These are phyloP conservation scores for Apostichopus japonicus DNA, from an alignment of 35 echinoderm and acorn worm species.

Conservation along the genomic window DNA sequence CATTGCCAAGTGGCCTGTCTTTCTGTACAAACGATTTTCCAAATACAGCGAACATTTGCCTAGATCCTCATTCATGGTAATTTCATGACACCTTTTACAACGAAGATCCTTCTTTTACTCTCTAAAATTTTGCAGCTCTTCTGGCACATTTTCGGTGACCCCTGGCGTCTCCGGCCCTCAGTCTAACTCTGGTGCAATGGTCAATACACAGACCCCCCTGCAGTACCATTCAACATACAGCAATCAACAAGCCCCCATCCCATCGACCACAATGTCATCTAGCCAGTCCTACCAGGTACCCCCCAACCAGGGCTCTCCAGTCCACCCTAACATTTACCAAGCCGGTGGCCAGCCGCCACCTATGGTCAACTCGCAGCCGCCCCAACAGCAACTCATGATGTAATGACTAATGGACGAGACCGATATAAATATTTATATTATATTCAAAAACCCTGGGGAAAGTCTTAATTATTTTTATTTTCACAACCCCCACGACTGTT, in stretches of 20 bases:
- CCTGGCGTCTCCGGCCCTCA: neutral
- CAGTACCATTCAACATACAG: conserved; percentile 62
- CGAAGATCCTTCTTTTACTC: no score
- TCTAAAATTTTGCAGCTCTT: neutral
- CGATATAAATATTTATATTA: neutral
- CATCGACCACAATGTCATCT: neutral
- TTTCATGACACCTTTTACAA: no score
- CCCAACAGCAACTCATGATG: conserved; percentile 63
- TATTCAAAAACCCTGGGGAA: neutral
- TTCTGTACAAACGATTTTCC: no score
- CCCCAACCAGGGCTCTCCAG: conserved; percentile 56
- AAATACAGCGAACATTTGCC: neutral
- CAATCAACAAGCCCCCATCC: conserved; percentile 37
- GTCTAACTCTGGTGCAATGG: conserved; percentile 33
- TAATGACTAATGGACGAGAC: conserved; percentile 9
- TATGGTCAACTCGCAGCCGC: conserved; percentile 19
- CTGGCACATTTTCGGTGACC: neutral
- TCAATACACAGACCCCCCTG: conserved; percentile 56
- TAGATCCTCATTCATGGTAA: no score
- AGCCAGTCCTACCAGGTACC: conserved; percentile 53
- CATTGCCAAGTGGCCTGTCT: no score
- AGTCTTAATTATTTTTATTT: no score
- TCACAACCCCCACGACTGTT: no score
- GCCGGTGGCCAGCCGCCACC: conserved; percentile 42
- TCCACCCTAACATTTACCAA: conserved; percentile 38